Percentiles rank a stretch among this genome's conserved stretches.
Evolutionary conservation across 2,113 vertebrate genomes (phyloP).

Genomic region (Aegithalos caudatus): DNA sequence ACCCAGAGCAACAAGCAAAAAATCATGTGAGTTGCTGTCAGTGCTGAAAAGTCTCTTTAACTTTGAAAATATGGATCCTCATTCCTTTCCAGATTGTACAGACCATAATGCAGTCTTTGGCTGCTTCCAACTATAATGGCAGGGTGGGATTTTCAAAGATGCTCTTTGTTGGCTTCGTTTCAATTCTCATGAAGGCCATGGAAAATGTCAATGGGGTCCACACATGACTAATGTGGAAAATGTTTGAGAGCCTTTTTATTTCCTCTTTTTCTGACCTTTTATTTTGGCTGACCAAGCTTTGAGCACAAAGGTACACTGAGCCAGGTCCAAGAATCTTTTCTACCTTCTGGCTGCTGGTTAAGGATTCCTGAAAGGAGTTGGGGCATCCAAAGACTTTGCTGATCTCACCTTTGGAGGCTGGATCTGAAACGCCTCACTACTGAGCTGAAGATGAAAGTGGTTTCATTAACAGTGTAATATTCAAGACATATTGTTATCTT

Average conservation of each 20-base stretch:
- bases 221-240: neutral
- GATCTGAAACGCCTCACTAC: neutral
- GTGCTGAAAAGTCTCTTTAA: neutral
- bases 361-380: neutral
- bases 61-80: neutral
- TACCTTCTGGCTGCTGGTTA: neutral
- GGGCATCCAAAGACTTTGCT: neutral
- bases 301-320: neutral
- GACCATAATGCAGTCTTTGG: neutral
- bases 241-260: neutral
- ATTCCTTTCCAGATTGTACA: neutral
- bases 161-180: neutral
- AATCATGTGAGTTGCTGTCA: neutral
- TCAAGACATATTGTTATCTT: neutral
- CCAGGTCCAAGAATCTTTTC: neutral
- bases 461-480: neutral
- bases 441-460: neutral
- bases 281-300: neutral
- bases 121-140: neutral
- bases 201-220: neutral
- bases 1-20: neutral
- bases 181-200: neutral
- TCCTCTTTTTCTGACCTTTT: neutral
- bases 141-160: neutral
- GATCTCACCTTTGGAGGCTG: neutral